These are phyloP conservation scores for Menidia beryllina DNA, from an alignment of 2,113 vertebrate genomes.

Conservation along the genomic window DNA sequence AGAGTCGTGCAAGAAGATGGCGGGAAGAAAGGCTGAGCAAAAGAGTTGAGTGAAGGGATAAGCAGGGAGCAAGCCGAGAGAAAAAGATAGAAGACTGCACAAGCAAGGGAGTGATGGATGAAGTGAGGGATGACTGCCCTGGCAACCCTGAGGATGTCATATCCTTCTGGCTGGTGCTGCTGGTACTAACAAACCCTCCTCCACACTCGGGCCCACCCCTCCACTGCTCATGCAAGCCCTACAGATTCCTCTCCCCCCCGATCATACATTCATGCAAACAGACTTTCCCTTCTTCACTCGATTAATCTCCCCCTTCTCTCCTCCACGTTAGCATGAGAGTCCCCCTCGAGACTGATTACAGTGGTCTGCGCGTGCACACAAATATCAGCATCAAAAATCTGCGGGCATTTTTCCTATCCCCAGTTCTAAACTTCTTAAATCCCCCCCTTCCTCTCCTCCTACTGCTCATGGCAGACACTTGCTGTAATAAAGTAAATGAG, in stretches of 20 bases:
- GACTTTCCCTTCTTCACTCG: conserved; percentile 49
- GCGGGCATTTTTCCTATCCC: conserved; percentile 3
- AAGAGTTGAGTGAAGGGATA: conserved; percentile 21
- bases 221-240: neutral
- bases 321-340: conserved; percentile 25
- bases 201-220: neutral
- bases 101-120: conserved; percentile 49
- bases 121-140: conserved; percentile 35
- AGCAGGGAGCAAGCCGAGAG: conserved; percentile 21
- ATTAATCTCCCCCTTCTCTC: conserved; percentile 63
- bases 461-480: conserved; percentile 68
- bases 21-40: conserved; percentile 20
- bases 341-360: conserved; percentile 64
- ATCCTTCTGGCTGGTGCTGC: conserved; percentile 45
- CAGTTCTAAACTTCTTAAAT: conserved; percentile 57
- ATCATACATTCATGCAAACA: conserved; percentile 36
- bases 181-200: conserved; percentile 21
- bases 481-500: conserved; percentile 81
- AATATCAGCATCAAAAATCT: neutral
- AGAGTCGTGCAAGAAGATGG: conserved; percentile 46
- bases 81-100: conserved; percentile 14
- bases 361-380: conserved; percentile 15
- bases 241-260: conserved; percentile 18
- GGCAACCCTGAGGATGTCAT: conserved; percentile 61
- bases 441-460: conserved; percentile 8